These are phyloP conservation scores for Pedionomus torquatus DNA, from an alignment of 2,113 vertebrate genomes.

Conservation along the genomic window DNA sequence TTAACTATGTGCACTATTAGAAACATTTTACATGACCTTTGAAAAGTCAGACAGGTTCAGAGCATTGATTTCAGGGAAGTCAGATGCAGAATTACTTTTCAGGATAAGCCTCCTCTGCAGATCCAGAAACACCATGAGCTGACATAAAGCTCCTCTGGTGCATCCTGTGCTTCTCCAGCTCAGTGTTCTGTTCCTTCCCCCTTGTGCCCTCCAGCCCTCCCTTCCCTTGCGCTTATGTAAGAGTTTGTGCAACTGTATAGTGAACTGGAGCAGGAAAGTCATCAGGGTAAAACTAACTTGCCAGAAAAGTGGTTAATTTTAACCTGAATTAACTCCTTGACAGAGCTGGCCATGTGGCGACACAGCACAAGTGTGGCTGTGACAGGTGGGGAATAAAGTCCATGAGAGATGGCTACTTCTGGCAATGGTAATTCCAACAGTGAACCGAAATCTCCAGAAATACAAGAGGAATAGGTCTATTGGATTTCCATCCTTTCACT, in stretches of 20 bases:
- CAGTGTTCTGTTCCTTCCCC: background rate
- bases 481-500: background rate
- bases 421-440: background rate
- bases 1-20: background rate
- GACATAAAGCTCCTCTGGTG: background rate
- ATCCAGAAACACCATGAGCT: background rate
- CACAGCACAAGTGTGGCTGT: background rate
- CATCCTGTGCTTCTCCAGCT: background rate
- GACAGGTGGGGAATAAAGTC: background rate
- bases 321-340: background rate
- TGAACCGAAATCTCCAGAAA: background rate
- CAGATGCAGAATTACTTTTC: background rate
- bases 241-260: background rate
- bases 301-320: conserved; percentile 3
- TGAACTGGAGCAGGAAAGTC: background rate
- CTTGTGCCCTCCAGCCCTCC: background rate
- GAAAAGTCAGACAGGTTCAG: background rate
- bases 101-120: background rate
- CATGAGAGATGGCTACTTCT: background rate
- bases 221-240: background rate
- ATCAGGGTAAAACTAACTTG: background rate
- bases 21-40: background rate
- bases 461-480: background rate
- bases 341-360: background rate
- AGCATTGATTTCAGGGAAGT: background rate